Conservation (phyloP, 2,888 invertebrate genomes). For the Sepiola atlantica region DNA sequence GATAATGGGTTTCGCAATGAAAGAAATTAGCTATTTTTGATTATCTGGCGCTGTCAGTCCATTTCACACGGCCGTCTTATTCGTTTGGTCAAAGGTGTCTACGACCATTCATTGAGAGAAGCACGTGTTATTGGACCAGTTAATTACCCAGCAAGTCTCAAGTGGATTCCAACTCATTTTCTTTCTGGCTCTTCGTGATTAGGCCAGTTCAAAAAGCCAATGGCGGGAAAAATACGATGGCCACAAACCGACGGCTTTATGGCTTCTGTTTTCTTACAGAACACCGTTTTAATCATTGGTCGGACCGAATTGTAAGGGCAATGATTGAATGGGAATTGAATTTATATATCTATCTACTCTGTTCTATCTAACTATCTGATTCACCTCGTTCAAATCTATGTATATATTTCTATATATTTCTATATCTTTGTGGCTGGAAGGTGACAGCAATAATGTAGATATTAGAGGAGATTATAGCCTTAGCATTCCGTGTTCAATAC, state of each 20-base stretch:
- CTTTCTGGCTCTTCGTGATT: not conserved
- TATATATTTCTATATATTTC: not conserved
- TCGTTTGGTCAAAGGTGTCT: not conserved
- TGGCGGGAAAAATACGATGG: not conserved
- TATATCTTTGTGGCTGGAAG: too few species aligned
- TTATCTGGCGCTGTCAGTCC: not conserved
- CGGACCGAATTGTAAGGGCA: not conserved
- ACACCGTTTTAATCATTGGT: not conserved
- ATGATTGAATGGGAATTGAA: not conserved
- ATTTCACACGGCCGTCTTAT: not conserved
- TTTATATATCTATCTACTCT: not conserved
- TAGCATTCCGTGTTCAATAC: too few species aligned
- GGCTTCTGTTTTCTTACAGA: not conserved
- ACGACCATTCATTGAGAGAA: not conserved
- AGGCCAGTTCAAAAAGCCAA: not conserved
- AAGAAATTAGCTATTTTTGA: constrained; percentile 1
- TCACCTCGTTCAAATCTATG: not conserved
- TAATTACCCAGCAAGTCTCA: not conserved
- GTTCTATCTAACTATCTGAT: not conserved
- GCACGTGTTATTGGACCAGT: not conserved
- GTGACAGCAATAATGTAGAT: too few species aligned
- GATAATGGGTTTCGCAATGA: not conserved
- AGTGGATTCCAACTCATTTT: not conserved
- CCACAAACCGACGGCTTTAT: not conserved
- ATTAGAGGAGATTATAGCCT: too few species aligned